Percentiles rank a stretch among this genome's conserved stretches.
phyloP scores from a whole-genome alignment of 64 coral and sea anemone species.

The Montipora efflorescens region DNA sequence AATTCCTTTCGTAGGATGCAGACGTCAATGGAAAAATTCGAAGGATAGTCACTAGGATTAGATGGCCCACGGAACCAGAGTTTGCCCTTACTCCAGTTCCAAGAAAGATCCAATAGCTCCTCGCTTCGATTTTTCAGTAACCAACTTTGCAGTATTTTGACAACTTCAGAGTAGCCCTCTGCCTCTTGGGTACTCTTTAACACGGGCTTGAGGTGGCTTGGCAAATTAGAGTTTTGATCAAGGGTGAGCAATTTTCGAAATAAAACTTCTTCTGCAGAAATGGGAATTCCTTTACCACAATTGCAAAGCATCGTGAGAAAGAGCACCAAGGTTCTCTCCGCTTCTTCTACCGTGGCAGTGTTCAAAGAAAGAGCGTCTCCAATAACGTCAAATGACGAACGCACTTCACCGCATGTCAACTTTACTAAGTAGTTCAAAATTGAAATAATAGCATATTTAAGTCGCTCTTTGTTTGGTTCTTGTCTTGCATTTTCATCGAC shows the following conservation, averaged over 20 bases:
- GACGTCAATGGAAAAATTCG: neutral
- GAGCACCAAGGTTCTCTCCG: slow-evolving; percentile 83
- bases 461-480: slow-evolving; percentile 1
- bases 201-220: slow-evolving; percentile 59
- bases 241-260: slow-evolving; percentile 34
- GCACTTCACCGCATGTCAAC: slow-evolving; percentile 64
- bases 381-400: slow-evolving; percentile 64
- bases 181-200: slow-evolving; percentile 41
- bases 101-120: slow-evolving; percentile 59
- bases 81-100: slow-evolving; percentile 59
- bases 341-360: slow-evolving; percentile 11
- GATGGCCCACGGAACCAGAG: neutral
- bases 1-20: neutral
- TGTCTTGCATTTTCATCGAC: slow-evolving; percentile 48
- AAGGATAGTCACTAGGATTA: neutral
- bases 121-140: slow-evolving; percentile 55
- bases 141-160: slow-evolving; percentile 20
- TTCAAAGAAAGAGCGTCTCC: slow-evolving; percentile 54
- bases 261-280: slow-evolving; percentile 33
- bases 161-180: slow-evolving; percentile 36
- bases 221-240: neutral
- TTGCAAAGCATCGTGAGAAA: slow-evolving; percentile 88
- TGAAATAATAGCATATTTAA: slow-evolving; percentile 11
- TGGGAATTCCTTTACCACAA: slow-evolving; percentile 71
- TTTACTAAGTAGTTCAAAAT: slow-evolving; percentile 73